Evolutionary conservation across 2,797 vertebrate genomes (phyloP).

Genomic region (Enteromius paludinosus): DNA sequence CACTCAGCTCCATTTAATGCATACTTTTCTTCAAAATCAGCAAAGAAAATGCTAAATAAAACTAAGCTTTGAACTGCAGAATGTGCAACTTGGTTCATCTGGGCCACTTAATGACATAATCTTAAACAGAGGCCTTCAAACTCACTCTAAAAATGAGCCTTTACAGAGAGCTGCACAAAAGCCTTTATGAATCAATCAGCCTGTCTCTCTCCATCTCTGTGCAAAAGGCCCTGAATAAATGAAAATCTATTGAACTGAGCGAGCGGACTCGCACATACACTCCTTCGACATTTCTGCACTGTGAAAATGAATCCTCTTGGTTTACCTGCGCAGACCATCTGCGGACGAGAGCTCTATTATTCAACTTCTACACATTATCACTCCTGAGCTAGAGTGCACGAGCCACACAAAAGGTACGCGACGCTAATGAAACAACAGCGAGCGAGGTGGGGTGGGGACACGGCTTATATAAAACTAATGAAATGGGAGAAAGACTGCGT

Average conservation of each 20-base stretch:
- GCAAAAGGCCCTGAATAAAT: slow-evolving; percentile 10
- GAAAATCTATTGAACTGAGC: not conserved
- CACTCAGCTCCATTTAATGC: not conserved
- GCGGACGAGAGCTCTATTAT: slow-evolving; percentile 47
- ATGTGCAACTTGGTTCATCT: not conserved
- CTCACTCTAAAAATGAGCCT: not conserved
- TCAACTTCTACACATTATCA: slow-evolving; percentile 38
- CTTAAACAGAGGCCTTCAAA: slow-evolving; percentile 30
- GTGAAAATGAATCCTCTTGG: not conserved
- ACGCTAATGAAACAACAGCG: slow-evolving; percentile 36
- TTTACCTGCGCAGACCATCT: not conserved
- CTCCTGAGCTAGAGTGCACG: slow-evolving; percentile 24
- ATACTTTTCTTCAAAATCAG: slow-evolving; percentile 1
- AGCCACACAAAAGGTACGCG: slow-evolving; percentile 21
- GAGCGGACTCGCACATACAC: not conserved
- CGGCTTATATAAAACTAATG: slow-evolving; percentile 32
- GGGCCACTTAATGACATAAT: slow-evolving; percentile 11
- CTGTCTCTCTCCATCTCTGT: not conserved
- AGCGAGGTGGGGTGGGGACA: slow-evolving; percentile 8
- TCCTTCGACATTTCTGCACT: not conserved
- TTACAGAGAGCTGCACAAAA: slow-evolving; percentile 33
- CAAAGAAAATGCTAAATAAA: not conserved
- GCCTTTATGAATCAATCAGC: slow-evolving; percentile 28
- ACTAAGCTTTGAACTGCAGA: slow-evolving; percentile 10
- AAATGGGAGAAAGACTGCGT: slow-evolving; percentile 17